Evolutionary conservation across 1,140 invertebrate species (phyloP).

Genomic region (Dendrolimus punctatus): DNA sequence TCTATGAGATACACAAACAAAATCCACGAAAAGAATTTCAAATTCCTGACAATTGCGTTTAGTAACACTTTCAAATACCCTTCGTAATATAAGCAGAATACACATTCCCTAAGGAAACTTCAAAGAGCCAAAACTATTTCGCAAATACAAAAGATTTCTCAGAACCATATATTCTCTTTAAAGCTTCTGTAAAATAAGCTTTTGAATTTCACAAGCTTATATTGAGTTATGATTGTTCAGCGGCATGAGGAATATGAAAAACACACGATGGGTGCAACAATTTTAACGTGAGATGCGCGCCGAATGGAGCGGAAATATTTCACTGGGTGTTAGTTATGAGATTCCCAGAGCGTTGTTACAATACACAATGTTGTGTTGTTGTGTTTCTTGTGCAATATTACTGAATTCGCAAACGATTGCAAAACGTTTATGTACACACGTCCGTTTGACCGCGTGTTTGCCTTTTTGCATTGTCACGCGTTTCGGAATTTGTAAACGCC

Average conservation of each 20-base stretch:
- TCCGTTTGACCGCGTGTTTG: constrained; percentile 37
- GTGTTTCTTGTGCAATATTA: constrained; percentile 54
- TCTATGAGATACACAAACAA: too few species aligned
- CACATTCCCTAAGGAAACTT: too few species aligned
- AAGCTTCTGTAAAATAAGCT: too few species aligned
- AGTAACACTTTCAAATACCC: too few species aligned
- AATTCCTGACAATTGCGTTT: too few species aligned
- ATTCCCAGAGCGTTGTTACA: constrained; percentile 41
- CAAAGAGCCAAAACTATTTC: too few species aligned
- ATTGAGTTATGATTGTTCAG: too few species aligned
- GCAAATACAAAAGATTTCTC: too few species aligned
- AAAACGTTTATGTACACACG: constrained; percentile 38
- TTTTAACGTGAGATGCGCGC: constrained; percentile 13
- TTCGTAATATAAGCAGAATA: too few species aligned
- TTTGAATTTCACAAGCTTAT: too few species aligned
- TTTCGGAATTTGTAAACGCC: constrained; percentile 28
- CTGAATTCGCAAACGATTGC: constrained; percentile 44
- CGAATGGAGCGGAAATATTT: constrained; percentile 20
- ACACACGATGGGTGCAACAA: not conserved
- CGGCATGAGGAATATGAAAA: constrained; percentile 2
- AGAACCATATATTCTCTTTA: too few species aligned
- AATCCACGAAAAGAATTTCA: too few species aligned
- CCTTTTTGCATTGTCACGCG: constrained; percentile 38
- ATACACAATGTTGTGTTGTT: constrained; percentile 45
- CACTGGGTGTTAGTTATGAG: constrained; percentile 23